Conservation (phyloP, 2,888 invertebrate species). For the Rhingia rostrata region DNA sequence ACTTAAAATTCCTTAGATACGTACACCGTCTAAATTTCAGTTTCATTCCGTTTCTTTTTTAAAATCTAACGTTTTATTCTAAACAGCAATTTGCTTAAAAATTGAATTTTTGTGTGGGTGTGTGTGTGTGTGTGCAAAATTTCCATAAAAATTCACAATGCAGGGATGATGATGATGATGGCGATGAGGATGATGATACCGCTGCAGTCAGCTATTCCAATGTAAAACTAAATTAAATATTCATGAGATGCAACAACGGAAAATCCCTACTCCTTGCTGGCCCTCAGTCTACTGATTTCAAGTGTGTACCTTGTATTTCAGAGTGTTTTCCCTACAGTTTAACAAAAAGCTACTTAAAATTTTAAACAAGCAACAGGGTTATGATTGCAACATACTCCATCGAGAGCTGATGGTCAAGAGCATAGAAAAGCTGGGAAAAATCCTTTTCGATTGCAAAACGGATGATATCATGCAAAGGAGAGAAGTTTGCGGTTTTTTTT, state of each 20-base stretch:
- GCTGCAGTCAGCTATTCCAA: conserved; percentile 32
- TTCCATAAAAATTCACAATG: conserved; percentile 67
- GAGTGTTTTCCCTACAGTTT: conserved; percentile 53
- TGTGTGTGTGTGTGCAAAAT: conserved; percentile 14
- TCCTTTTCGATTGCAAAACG: conserved; percentile 19
- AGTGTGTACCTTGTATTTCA: conserved; percentile 37
- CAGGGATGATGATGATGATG: conserved; percentile 63
- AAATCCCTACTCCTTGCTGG: conserved; percentile 44
- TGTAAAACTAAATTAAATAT: conserved; percentile 71
- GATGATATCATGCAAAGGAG: conserved; percentile 6
- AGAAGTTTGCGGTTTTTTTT: background rate
- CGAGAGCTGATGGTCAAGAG: conserved; percentile 30
- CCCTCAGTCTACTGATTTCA: background rate
- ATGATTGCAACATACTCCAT: conserved; percentile 58
- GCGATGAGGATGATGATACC: conserved; percentile 57
- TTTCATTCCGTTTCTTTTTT: conserved; percentile 23
- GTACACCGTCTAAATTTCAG: conserved; percentile 30
- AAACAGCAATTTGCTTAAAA: conserved; percentile 70
- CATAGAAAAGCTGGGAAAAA: background rate
- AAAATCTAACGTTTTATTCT: conserved; percentile 40
- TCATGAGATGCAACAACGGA: conserved; percentile 71
- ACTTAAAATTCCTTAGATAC: conserved; percentile 54
- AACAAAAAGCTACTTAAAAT: conserved; percentile 68
- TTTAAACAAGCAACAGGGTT: conserved; percentile 73
- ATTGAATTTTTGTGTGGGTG: conserved; percentile 5